Evolutionary conservation across 2,888 invertebrate species (phyloP).

Genomic region (Caenorhabditis uteleia): DNA sequence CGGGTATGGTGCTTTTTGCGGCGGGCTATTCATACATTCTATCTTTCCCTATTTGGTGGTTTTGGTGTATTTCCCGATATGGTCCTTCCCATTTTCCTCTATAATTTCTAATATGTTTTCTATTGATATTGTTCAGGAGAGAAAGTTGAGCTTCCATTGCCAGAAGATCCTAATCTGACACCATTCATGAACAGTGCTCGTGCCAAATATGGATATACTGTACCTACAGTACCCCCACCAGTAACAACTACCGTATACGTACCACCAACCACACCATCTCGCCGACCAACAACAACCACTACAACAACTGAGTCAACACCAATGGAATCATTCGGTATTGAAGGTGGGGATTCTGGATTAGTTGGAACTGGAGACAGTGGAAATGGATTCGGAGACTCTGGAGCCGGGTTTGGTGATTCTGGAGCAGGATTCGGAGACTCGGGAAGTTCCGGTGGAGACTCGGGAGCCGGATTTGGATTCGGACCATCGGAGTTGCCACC

Average conservation of each 20-base stretch:
- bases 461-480: conserved; percentile 48
- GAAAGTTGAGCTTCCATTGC: conserved; percentile 25
- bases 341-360: conserved; percentile 8
- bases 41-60: conserved; percentile 6
- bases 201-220: conserved; percentile 41
- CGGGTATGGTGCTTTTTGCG: conserved; percentile 51
- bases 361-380: conserved; percentile 15
- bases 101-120: neutral
- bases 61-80: conserved; percentile 3
- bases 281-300: conserved; percentile 45
- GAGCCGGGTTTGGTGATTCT: neutral
- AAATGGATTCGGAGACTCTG: conserved; percentile 23
- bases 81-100: neutral
- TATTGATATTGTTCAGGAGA: conserved; percentile 20
- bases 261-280: conserved; percentile 45
- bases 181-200: conserved; percentile 55
- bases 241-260: conserved; percentile 27
- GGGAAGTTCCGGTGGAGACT: conserved; percentile 17
- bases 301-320: conserved; percentile 32
- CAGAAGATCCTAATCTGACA: conserved; percentile 49
- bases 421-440: neutral
- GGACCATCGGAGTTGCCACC: conserved; percentile 56
- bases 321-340: conserved; percentile 13
- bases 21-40: neutral
- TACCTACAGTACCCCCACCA: conserved; percentile 19